A percentile compares a stretch with the other conserved stretches of the same genome.
phyloP scores from a whole-genome alignment of 2,113 vertebrate genomes.

The Beaufortia kweichowensis region DNA sequence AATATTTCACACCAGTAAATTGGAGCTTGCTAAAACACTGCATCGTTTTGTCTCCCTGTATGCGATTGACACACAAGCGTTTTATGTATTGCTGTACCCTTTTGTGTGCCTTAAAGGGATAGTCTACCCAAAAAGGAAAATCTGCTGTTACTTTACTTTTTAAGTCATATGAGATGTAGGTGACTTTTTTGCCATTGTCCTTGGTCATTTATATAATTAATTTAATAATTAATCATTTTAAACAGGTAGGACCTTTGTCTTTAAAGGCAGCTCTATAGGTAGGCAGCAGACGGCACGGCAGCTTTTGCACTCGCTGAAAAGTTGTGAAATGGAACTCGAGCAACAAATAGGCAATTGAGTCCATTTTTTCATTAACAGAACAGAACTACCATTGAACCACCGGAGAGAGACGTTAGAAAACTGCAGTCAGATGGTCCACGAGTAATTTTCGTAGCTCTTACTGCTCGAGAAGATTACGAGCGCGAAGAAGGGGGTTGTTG shows the following conservation, averaged over 20 bases:
- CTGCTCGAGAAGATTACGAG: background rate
- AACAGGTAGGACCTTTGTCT: no score
- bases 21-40: background rate
- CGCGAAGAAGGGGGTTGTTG: background rate
- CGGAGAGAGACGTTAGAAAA: background rate
- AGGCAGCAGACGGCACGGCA: background rate
- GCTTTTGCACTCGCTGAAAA: background rate
- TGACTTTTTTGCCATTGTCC: no score
- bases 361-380: conserved; percentile 20
- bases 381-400: background rate
- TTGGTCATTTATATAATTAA: no score
- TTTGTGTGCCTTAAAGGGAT: background rate
- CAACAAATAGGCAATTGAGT: background rate
- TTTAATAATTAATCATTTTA: no score
- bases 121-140: no score
- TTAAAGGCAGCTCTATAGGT: background rate
- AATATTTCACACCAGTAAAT: conserved; percentile 16
- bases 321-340: background rate
- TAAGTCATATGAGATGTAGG: no score
- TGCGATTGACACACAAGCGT: conserved; percentile 1
- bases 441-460: conserved; percentile 12
- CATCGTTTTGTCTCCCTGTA: conserved; percentile 4
- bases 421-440: conserved; percentile 1
- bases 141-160: no score
- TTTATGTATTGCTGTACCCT: conserved; percentile 17